phyloP scores from a whole-genome alignment of 2,797 vertebrate genomes.

The Gobio occitaniae region DNA sequence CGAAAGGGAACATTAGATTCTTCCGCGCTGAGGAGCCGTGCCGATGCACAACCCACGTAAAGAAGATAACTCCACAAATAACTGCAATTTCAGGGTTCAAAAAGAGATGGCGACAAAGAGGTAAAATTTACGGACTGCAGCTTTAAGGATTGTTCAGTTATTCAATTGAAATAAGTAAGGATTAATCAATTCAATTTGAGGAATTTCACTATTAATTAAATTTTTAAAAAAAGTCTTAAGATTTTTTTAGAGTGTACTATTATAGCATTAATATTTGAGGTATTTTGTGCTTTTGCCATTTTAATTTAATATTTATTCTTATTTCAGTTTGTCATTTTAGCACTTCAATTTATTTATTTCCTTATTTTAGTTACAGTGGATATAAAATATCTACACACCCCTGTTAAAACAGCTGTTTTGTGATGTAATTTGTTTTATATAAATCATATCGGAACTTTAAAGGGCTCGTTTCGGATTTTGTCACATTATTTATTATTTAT shows the following conservation, averaged over 20 bases:
- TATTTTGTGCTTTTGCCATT: not conserved
- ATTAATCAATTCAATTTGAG: no score
- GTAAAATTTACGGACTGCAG: no score
- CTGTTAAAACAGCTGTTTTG: not conserved
- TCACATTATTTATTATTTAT: not conserved
- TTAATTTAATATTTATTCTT: not conserved
- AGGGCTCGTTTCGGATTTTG: not conserved
- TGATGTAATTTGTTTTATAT: not conserved
- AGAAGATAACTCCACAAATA: no score
- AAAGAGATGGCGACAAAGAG: no score
- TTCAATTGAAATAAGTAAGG: no score
- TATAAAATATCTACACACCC: not conserved
- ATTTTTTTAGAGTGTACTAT: not conserved
- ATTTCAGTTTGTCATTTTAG: not conserved
- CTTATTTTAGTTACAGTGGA: not conserved
- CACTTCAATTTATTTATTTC: not conserved
- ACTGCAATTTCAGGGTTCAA: no score
- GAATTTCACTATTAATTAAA: no score
- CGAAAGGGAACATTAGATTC: no score
- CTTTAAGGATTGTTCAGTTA: no score
- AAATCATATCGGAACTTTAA: not conserved
- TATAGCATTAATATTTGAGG: not conserved
- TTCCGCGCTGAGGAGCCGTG: no score
- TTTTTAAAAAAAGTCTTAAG: no score
- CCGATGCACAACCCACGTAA: no score